phyloP scores from a whole-genome alignment of 1,140 invertebrate genomes.

The Helicoverpa armigera region DNA sequence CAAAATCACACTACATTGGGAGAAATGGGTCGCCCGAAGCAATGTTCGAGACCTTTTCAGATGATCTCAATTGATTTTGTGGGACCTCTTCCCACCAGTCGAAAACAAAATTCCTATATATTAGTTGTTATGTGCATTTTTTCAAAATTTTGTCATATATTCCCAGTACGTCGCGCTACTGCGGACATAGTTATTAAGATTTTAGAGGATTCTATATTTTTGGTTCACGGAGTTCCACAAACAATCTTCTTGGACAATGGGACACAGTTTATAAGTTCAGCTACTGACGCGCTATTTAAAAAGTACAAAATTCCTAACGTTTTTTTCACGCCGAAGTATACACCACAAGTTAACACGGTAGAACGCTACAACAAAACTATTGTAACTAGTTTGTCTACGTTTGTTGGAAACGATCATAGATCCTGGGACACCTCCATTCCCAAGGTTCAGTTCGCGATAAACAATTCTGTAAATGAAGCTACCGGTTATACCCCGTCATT shows the following conservation, averaged over 20 bases:
- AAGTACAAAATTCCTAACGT: conserved; percentile 56
- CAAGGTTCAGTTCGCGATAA: conserved; percentile 54
- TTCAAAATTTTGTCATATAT: conserved; percentile 57
- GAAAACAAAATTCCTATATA: conserved; percentile 57
- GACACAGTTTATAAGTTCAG: conserved; percentile 38
- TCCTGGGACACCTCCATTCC: conserved; percentile 43
- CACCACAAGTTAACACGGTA: conserved; percentile 43
- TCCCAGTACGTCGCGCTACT: conserved; percentile 52
- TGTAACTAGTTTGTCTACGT: conserved; percentile 45
- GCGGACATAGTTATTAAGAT: conserved; percentile 19
- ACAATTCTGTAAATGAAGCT: conserved; percentile 50
- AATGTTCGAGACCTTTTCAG: conserved; percentile 56
- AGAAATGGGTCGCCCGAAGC: conserved; percentile 65
- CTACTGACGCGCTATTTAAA: conserved; percentile 9
- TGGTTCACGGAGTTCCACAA: conserved; percentile 53
- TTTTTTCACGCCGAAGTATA: conserved; percentile 44
- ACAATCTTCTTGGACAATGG: conserved; percentile 55
- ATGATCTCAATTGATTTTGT: conserved; percentile 56
- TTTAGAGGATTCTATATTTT: conserved; percentile 53
- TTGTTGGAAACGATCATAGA: conserved; percentile 50
- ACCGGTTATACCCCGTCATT: conserved; percentile 55
- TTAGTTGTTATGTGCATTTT: conserved; percentile 58
- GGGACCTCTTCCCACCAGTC: conserved; percentile 52
- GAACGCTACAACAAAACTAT: conserved; percentile 50
- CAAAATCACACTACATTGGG: conserved; percentile 61